Evolutionary conservation across 2,888 invertebrate species (phyloP), one percentile per base, ranked within the genome.

Genomic region (Megalurothrips usitatus): DNA sequence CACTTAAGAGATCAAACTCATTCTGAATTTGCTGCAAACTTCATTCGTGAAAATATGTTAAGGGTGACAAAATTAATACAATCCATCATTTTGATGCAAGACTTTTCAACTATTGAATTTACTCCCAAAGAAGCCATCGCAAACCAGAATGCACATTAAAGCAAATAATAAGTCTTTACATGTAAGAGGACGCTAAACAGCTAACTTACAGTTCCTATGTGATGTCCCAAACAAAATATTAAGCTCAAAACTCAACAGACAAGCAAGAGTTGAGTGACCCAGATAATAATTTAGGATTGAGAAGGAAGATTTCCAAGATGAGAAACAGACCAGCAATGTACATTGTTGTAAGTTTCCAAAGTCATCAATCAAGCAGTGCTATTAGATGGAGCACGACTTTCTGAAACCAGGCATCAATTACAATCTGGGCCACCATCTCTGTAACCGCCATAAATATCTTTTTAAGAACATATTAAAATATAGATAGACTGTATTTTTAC

Each of bases 391-490:
- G 34, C 3, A 43, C 34, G 34, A 43, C 34, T 43, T 43, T 43
- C 34, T 43, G 34, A 43, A 43, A 43, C 3, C 2, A 43, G 34
- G 6, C 58, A 58, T 58, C 19, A 19, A 75, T 75, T 23, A 75
- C 23, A 12, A 75, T 26, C 26, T 75, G 26, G 26, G 68, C 12
- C 68, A 75, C 68, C n/a, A 75, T 75, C 58, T 75, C 68, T 75
- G 23, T 19, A 58, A 12, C 68, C 26, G 68, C 23, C 23, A 75
- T 75, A 75, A 75, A 75, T 75, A 23, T 75, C 58, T 75, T 26
- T 75, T 26, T 23, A n/a, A 75, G 23, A 75, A 75, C 68, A 75
- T 75, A 75, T 23, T 75, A 75, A 75, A 75, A 75, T 75, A 75
- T 75, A 75, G 68, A 75, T 75, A 75, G 26, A 75, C 68, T 75